Evolutionary conservation across 2,888 invertebrate species (phyloP), one percentile per base, ranked within the genome.

Genomic region (Tetheella fluctuosa): DNA sequence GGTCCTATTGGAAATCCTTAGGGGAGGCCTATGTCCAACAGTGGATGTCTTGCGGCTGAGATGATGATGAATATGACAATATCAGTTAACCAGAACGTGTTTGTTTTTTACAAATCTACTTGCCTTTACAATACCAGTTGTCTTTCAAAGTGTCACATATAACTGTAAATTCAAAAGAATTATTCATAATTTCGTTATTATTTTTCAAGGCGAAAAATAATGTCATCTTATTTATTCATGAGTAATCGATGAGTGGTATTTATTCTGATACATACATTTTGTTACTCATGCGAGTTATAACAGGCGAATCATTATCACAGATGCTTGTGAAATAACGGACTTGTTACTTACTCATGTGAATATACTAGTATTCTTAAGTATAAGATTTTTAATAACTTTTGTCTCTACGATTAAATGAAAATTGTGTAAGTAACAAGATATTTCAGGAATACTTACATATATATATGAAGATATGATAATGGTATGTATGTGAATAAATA

Each of bases 241-340:
- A 59, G 71, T 73, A 77, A 67, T 60, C 34, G 56, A 66, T 76
- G 73, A 75, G 67, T 70, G 42, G 62, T 73, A 66, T 73, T 77
- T 72, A 67, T 63, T 64, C 68, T 70, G 68, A 74, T 74, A 68
- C 71, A 68, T 1, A 48, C 17, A 48, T 67, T 55, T 62, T 69
- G 62, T 78, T 79, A 81, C 68, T 80, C 78, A 78, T 67, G 64
- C 61, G 58, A 68, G 63, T 74, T 72, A 71, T 69, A 71, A 65
- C 67, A 62, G 61, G 60, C 62, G 60, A 65, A 66, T 63, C 64
- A 48, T 48, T 15, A 48, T 48, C 20, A 48, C 68, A 64, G 64
- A 68, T 60, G 67, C 65, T 67, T 59, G 64, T 60, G 62, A 68
- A 64, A 67, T 74, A 72, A 64, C 69, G 60, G 68, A 17, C n/a